phyloP scores from a whole-genome alignment of 1,140 invertebrate species.

The Camponotus pennsylvanicus region DNA sequence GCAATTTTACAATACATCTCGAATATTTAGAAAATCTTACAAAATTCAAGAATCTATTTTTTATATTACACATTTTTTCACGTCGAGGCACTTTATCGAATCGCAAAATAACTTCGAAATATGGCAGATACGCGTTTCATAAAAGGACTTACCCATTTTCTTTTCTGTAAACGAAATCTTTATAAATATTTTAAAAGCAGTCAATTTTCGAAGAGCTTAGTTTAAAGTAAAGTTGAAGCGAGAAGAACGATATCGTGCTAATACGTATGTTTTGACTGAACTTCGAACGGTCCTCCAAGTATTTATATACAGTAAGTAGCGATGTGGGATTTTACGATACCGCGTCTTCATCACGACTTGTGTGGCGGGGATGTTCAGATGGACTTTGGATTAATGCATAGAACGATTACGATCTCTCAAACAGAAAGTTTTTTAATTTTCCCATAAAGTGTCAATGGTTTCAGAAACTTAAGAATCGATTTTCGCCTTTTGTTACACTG shows the following conservation, averaged over 20 bases:
- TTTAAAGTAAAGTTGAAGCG: not conserved
- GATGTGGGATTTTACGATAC: constrained; percentile 44
- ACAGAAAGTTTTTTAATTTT: not conserved
- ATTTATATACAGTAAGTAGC: constrained; percentile 65
- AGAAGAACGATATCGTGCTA: not conserved
- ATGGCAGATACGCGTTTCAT: not conserved
- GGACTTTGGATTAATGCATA: not conserved
- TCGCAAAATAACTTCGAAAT: not conserved
- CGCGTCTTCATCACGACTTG: constrained; percentile 24
- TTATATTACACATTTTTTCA: not conserved
- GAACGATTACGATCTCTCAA: constrained; percentile 8
- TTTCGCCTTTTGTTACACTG: not conserved
- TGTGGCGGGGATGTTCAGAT: constrained; percentile 21
- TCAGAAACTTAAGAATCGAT: not conserved
- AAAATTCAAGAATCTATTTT: not conserved
- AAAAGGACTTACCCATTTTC: constrained; percentile 59
- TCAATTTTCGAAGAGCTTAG: not conserved
- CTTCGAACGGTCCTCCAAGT: constrained; percentile 32
- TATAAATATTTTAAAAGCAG: not conserved
- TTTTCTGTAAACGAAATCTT: not conserved
- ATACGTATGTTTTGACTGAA: constrained; percentile 57
- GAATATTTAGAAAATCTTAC: not conserved
- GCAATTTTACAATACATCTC: not conserved
- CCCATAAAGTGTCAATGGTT: too few species aligned
- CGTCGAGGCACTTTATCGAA: not conserved